Percentiles rank a stretch among this genome's conserved stretches.
phyloP scores from a whole-genome alignment of 2,888 invertebrate species.

The Bedellia somnulentella region DNA sequence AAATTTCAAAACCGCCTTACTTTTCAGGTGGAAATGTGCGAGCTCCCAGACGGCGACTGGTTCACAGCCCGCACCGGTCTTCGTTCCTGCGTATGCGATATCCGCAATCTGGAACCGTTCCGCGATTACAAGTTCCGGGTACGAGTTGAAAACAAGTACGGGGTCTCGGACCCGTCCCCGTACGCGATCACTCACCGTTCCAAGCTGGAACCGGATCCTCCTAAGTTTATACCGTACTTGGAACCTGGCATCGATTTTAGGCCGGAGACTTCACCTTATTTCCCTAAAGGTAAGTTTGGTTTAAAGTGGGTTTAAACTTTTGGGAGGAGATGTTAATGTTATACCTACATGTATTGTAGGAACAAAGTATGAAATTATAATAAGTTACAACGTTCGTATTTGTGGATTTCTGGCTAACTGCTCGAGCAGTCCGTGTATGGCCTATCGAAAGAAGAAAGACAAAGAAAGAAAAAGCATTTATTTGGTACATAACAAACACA shows the following conservation, averaged over 20 bases:
- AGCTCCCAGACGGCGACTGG: slow-evolving; percentile 92
- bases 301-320: too few relatives aligned
- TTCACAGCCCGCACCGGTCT: slow-evolving; percentile 83
- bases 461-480: too few relatives aligned
- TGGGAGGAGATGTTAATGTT: too few relatives aligned
- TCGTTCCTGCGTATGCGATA: slow-evolving; percentile 86
- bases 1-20: too few relatives aligned
- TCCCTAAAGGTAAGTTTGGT: too few relatives aligned
- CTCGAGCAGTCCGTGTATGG: too few relatives aligned
- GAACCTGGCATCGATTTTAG: slow-evolving; percentile 81
- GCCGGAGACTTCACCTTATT: slow-evolving; percentile 83
- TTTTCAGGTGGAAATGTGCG: slow-evolving; percentile 82
- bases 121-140: slow-evolving; percentile 94
- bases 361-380: too few relatives aligned
- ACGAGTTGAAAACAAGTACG: slow-evolving; percentile 94
- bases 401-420: too few relatives aligned
- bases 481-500: too few relatives aligned
- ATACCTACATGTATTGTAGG: too few relatives aligned
- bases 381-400: too few relatives aligned
- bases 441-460: too few relatives aligned
- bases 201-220: slow-evolving; percentile 76
- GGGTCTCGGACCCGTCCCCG: slow-evolving; percentile 95
- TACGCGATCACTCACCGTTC: slow-evolving; percentile 80
- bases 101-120: slow-evolving; percentile 87
- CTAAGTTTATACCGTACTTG: slow-evolving; percentile 77